Percentiles rank a stretch among this genome's conserved stretches.
Conservation (phyloP, 2,888 invertebrate genomes). For the Meiosimyza decipiens region DNA sequence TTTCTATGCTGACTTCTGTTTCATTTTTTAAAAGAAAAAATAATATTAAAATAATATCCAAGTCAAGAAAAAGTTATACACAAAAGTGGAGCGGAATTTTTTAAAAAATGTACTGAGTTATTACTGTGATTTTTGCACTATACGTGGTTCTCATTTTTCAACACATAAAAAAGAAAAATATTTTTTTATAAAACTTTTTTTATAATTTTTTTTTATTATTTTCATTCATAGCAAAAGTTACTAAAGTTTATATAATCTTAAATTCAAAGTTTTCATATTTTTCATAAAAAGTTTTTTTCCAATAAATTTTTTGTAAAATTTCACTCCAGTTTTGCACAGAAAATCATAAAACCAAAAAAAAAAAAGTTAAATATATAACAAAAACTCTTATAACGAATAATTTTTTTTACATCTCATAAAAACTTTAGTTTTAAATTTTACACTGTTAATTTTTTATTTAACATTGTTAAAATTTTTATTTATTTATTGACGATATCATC, state of each 20-base stretch:
- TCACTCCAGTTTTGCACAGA: slow-evolving; percentile 43
- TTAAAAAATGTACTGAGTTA: slow-evolving; percentile 65
- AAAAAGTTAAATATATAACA: slow-evolving; percentile 9
- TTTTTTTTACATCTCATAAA: slow-evolving; percentile 26
- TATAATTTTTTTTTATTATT: slow-evolving; percentile 15
- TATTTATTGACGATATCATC: slow-evolving; percentile 15
- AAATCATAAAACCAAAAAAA: slow-evolving; percentile 11
- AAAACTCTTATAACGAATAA: slow-evolving; percentile 27
- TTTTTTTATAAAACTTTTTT: slow-evolving; percentile 28
- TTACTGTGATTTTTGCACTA: slow-evolving; percentile 65
- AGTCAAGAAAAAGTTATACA: slow-evolving; percentile 18
- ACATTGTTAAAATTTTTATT: slow-evolving; percentile 34
- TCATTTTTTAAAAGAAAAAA: slow-evolving; percentile 17
- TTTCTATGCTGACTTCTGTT: slow-evolving; percentile 2
- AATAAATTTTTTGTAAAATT: slow-evolving; percentile 34
- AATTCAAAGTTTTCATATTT: slow-evolving; percentile 8
- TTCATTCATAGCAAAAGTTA: slow-evolving; percentile 4
- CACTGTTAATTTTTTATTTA: slow-evolving; percentile 34
- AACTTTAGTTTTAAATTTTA: slow-evolving; percentile 22
- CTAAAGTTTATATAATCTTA: not conserved
- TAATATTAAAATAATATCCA: not conserved
- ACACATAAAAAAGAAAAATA: slow-evolving; percentile 6
- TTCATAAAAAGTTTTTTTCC: slow-evolving; percentile 27
- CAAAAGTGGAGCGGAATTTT: slow-evolving; percentile 52
- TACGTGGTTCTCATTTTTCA: slow-evolving; percentile 42